Percentiles rank a stretch among this genome's conserved stretches.
Evolutionary conservation across 2,888 invertebrate species (phyloP).

Genomic region (Parelbella ahira): DNA sequence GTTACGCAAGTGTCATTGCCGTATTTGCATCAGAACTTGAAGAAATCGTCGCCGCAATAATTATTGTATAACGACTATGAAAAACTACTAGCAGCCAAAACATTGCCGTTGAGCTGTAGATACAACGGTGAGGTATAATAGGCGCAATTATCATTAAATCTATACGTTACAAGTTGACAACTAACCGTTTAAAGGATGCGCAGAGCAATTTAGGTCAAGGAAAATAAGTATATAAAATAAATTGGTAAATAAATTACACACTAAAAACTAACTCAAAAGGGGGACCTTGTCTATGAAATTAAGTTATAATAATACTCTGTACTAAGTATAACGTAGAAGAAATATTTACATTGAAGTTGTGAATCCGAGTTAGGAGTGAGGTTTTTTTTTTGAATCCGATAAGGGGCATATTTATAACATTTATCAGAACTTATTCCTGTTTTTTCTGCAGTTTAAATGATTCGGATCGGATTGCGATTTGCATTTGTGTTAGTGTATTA

Average conservation of each 20-base stretch:
- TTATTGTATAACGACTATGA: conserved; percentile 58
- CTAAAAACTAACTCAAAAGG: too few species aligned
- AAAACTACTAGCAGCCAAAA: conserved; percentile 33
- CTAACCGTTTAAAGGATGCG: conserved; percentile 13
- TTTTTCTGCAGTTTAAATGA: too few species aligned
- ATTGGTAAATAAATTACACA: conserved; percentile 7
- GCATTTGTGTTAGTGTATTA: too few species aligned
- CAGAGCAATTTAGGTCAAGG: conserved; percentile 14
- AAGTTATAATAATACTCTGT: too few species aligned
- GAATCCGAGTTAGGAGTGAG: too few species aligned
- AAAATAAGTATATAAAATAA: conserved; percentile 1
- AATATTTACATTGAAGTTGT: too few species aligned
- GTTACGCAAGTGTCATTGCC: conserved; percentile 65
- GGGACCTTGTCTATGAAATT: too few species aligned
- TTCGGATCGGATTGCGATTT: too few species aligned
- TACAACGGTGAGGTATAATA: conserved; percentile 6
- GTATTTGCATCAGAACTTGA: conserved; percentile 60
- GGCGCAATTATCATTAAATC: conserved; percentile 18
- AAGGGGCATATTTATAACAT: too few species aligned
- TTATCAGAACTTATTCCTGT: too few species aligned
- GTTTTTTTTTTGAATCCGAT: too few species aligned
- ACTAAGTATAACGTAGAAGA: too few species aligned
- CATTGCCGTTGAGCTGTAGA: conserved; percentile 11
- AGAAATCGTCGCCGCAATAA: conserved; percentile 48
- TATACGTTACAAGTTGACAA: conserved; percentile 1